phyloP scores from a whole-genome alignment of 30 jellyfish, hydroid and myxozoan species.

The Phacellophora camtschatica region DNA sequence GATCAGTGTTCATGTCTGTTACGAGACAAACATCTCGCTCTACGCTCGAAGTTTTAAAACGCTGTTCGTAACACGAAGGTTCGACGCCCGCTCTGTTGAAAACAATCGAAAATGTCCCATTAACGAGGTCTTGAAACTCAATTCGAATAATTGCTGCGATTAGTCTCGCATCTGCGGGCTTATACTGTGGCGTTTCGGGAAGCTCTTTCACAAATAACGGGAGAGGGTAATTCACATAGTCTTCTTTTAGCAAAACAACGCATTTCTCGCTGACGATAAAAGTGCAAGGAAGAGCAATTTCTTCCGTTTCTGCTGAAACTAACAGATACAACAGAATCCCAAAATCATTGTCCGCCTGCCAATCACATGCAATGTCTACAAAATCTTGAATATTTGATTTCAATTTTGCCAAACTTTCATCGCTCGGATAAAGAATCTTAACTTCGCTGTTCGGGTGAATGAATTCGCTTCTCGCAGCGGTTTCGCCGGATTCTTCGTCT shows the following conservation, averaged over 20 bases:
- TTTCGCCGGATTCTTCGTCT: constrained; percentile 61
- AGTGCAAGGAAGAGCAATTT: constrained; percentile 67
- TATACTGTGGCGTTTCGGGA: constrained; percentile 85
- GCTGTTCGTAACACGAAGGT: constrained; percentile 73
- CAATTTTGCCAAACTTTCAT: constrained; percentile 83
- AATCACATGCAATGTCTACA: constrained; percentile 1
- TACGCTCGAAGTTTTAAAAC: constrained; percentile 64
- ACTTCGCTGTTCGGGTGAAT: constrained; percentile 78
- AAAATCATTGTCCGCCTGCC: constrained; percentile 44
- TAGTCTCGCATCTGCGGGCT: constrained; percentile 64
- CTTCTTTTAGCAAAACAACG: constrained; percentile 72
- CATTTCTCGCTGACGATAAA: constrained; percentile 77
- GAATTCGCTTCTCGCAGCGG: constrained; percentile 76
- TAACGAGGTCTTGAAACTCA: constrained; percentile 74
- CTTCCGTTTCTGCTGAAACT: constrained; percentile 55
- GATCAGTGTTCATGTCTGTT: constrained; percentile 72
- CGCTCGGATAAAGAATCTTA: constrained; percentile 89
- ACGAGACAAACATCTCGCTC: constrained; percentile 74
- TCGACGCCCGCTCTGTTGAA: constrained; percentile 75
- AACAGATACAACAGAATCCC: constrained; percentile 61
- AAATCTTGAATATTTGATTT: constrained; percentile 47
- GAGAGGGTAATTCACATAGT: constrained; percentile 84
- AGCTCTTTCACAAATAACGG: constrained; percentile 83
- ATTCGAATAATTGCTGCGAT: constrained; percentile 66
- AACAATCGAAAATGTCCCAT: constrained; percentile 70